These are phyloP conservation scores for Drosophila ogumai DNA, from an alignment of 1,140 invertebrate genomes.

Conservation along the genomic window DNA sequence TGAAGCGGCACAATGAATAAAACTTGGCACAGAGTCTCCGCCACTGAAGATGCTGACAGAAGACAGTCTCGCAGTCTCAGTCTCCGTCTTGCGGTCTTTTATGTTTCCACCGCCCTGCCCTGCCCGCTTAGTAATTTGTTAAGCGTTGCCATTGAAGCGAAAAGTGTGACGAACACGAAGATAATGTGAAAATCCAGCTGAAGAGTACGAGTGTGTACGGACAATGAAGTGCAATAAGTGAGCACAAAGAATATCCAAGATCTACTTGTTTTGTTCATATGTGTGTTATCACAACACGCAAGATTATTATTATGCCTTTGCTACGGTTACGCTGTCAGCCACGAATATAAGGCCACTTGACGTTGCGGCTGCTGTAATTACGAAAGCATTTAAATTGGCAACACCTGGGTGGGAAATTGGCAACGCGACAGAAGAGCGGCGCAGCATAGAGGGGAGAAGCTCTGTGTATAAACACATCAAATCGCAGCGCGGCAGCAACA, in stretches of 20 bases:
- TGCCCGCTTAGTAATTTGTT: slow-evolving; percentile 58
- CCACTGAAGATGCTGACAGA: slow-evolving; percentile 32
- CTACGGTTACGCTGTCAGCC: slow-evolving; percentile 23
- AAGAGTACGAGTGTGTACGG: background rate
- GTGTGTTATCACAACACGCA: slow-evolving; percentile 48
- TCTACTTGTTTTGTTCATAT: slow-evolving; percentile 30
- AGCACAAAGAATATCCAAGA: slow-evolving; percentile 25
- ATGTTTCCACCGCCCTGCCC: slow-evolving; percentile 17
- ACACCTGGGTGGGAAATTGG: slow-evolving; percentile 73
- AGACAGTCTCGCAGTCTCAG: slow-evolving; percentile 20
- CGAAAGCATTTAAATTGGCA: slow-evolving; percentile 77
- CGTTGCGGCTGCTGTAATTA: slow-evolving; percentile 48
- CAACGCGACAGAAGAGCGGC: slow-evolving; percentile 38
- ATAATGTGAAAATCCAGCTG: slow-evolving; percentile 60
- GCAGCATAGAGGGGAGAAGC: background rate
- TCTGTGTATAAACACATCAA: slow-evolving; percentile 70
- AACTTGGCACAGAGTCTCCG: slow-evolving; percentile 42
- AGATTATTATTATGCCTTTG: slow-evolving; percentile 16
- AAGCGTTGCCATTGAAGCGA: slow-evolving; percentile 65
- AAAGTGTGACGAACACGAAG: slow-evolving; percentile 71
- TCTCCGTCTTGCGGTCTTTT: slow-evolving; percentile 4
- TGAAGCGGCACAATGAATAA: slow-evolving; percentile 46
- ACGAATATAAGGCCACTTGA: slow-evolving; percentile 20
- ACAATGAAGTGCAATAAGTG: slow-evolving; percentile 21
- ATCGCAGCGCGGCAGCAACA: slow-evolving; percentile 60